These are phyloP conservation scores for Takifugu rubripes DNA, from an alignment of 2,797 vertebrate genomes.

Conservation along the genomic window DNA sequence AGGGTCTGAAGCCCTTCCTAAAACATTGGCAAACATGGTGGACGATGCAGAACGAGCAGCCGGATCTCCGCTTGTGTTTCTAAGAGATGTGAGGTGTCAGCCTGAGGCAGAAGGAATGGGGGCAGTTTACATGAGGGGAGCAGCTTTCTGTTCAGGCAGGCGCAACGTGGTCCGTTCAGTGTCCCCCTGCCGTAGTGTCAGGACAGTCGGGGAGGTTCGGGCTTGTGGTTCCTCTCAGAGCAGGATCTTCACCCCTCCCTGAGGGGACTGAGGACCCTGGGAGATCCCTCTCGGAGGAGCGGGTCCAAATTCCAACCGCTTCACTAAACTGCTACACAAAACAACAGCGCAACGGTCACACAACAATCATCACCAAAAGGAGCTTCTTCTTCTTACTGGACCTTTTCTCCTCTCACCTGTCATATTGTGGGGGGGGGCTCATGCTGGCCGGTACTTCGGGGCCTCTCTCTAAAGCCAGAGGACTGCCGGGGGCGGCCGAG, in stretches of 20 bases:
- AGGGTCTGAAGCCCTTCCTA: too few relatives aligned
- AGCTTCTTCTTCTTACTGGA: neutral
- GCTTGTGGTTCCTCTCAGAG: constrained; percentile 73
- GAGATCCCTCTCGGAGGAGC: constrained; percentile 69
- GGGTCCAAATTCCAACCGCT: constrained; percentile 87
- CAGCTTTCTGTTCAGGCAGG: constrained; percentile 19
- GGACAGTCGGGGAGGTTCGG: constrained; percentile 24
- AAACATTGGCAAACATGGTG: constrained; percentile 3
- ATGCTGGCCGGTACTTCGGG: constrained; percentile 72
- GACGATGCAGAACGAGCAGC: constrained; percentile 7
- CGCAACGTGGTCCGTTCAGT: constrained; percentile 1
- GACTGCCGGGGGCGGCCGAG: constrained; percentile 55
- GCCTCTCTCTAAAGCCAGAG: constrained; percentile 73
- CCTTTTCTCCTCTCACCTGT: constrained; percentile 76
- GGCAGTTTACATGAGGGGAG: constrained; percentile 19
- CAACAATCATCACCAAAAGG: too few relatives aligned
- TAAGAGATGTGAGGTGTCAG: constrained; percentile 14
- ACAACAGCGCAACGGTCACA: neutral
- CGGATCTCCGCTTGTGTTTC: constrained; percentile 7
- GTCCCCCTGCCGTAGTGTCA: too few relatives aligned
- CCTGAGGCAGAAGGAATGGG: constrained; percentile 38
- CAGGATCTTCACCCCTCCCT: constrained; percentile 91
- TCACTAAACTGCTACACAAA: constrained; percentile 82
- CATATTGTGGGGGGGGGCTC: constrained; percentile 76
- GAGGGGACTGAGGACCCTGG: constrained; percentile 78